These are phyloP conservation scores for Colistium nudipinnis DNA, from an alignment of 2,113 vertebrate genomes.

Conservation along the genomic window DNA sequence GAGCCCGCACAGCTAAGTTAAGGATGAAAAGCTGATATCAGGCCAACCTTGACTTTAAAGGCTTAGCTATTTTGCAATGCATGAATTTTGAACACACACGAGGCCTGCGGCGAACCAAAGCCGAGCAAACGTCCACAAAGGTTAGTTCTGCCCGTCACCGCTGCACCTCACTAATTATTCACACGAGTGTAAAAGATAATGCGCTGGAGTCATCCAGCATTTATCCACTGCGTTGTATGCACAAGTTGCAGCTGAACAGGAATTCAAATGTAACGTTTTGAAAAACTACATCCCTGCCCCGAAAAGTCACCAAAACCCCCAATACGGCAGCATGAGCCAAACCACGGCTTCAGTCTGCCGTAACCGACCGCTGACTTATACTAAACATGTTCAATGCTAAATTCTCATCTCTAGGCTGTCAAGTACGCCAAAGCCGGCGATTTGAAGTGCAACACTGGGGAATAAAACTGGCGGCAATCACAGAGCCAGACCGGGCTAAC, in stretches of 20 bases:
- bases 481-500: background rate
- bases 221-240: background rate
- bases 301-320: background rate
- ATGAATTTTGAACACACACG: no score
- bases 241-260: background rate
- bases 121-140: no score
- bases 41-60: no score
- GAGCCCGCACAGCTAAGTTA: background rate
- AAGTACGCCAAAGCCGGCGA: background rate
- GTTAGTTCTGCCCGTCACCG: no score
- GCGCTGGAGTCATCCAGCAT: background rate
- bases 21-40: no score
- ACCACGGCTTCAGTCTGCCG: background rate
- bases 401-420: background rate
- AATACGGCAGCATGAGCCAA: background rate
- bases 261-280: no score
- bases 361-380: background rate
- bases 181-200: background rate
- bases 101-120: no score
- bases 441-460: background rate
- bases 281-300: no score
- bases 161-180: no score
- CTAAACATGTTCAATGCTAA: background rate
- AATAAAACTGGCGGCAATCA: background rate
- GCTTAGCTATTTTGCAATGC: no score